phyloP scores from a whole-genome alignment of 64 coral and sea anemone species.

The Platygyra sinensis region DNA sequence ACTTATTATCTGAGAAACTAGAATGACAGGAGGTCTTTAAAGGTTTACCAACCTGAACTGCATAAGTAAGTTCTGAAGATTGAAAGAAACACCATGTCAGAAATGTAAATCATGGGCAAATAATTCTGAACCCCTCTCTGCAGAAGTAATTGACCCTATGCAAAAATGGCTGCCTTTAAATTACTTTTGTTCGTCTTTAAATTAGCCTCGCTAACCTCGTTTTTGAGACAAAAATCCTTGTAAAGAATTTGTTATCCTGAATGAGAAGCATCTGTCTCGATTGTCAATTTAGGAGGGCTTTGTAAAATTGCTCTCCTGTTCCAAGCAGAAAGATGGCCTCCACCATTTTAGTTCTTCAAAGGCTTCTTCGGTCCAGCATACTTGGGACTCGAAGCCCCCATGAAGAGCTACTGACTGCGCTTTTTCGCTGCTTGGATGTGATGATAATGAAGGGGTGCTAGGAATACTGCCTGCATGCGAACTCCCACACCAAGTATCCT shows the following conservation, averaged over 20 bases:
- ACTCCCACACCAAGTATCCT: not conserved
- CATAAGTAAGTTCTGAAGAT: slow-evolving; percentile 47
- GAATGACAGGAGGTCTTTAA: slow-evolving; percentile 50
- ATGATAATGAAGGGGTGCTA: slow-evolving; percentile 35
- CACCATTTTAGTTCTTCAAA: not conserved
- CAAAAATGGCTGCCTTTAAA: slow-evolving; percentile 34
- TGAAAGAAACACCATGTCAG: slow-evolving; percentile 26
- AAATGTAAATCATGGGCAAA: slow-evolving; percentile 41
- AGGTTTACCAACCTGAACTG: slow-evolving; percentile 7
- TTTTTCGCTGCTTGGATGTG: slow-evolving; percentile 19
- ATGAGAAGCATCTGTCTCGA: too few species aligned
- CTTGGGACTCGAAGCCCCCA: not conserved
- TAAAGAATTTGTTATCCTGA: too few species aligned
- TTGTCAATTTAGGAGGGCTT: too few species aligned
- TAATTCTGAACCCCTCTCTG: slow-evolving; percentile 48
- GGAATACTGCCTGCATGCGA: slow-evolving; percentile 54
- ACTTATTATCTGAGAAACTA: slow-evolving; percentile 39
- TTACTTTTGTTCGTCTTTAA: too few species aligned
- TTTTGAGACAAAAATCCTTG: too few species aligned
- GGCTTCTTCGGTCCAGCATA: not conserved
- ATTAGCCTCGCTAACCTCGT: too few species aligned
- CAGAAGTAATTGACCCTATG: slow-evolving; percentile 48
- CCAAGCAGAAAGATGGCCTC: not conserved
- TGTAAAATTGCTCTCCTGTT: not conserved
- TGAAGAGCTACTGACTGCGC: not conserved